Evolutionary conservation across 2,797 vertebrate species (phyloP).

Genomic region (Perodicticus potto): DNA sequence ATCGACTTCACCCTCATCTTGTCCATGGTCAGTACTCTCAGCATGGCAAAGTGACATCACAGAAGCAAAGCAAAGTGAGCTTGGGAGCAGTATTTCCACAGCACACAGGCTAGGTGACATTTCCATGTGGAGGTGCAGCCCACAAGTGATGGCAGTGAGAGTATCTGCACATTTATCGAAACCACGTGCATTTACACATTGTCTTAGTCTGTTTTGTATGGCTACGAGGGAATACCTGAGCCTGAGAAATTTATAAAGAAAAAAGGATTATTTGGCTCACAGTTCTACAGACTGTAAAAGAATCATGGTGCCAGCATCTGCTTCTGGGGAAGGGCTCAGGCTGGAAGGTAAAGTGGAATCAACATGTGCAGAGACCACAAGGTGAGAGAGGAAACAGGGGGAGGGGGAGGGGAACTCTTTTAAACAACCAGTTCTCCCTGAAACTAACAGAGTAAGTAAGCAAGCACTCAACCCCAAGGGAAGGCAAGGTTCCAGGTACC

Average conservation of each 20-base stretch:
- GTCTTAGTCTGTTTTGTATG: not conserved
- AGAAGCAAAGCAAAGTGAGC: not conserved
- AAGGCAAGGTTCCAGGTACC: not conserved
- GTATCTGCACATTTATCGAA: not conserved
- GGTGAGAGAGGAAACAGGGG: too few relatives aligned
- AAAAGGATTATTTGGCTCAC: not conserved
- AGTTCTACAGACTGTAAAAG: not conserved
- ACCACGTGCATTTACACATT: too few relatives aligned
- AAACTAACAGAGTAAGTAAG: not conserved
- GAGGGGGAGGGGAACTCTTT: not conserved
- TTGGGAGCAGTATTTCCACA: not conserved
- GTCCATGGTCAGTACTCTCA: not conserved
- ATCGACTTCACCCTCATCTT: not conserved
- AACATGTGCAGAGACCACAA: not conserved
- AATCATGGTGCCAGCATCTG: not conserved
- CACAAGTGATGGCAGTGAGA: rapidly evolving
- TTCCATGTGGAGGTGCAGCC: too few relatives aligned
- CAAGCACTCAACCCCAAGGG: not conserved
- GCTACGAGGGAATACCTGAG: not conserved
- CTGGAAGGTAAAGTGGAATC: not conserved
- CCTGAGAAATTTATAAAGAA: not conserved
- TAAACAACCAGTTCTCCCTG: not conserved
- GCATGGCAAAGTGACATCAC: not conserved
- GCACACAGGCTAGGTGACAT: not conserved
- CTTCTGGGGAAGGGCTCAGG: not conserved